Evolutionary conservation across 2,888 invertebrate genomes (phyloP), one percentile per base, ranked within the genome.

Genomic region (Sceliomorpha sp.): DNA sequence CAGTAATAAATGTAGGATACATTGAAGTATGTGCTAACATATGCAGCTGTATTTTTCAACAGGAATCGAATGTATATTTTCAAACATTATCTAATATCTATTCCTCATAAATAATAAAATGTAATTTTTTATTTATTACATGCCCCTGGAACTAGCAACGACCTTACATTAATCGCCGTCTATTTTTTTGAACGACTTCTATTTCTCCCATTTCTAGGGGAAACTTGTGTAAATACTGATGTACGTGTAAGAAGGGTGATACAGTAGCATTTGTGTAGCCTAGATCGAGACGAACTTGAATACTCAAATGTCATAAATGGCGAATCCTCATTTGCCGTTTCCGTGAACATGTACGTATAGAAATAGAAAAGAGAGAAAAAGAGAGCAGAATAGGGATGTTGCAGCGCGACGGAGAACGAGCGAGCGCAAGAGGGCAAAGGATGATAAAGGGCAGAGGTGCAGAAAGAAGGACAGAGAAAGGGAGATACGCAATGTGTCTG

Each of bases 241-340:
- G 48, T 12, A 42, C 37, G 39, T 14, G 51, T 10, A 64, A 55
- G 56, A 34, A 59, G 55, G 63, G 48, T 44, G 31, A 58, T 45
- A 47, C 37, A 34, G 58, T 10, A 32, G 31, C 44, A 37, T 77
- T 76, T 78, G 78, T 75, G 72, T 83, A 83, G 84, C 86, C 85
- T 84, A 85, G 82, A 87, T 87, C 87, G 79, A 78, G 81, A 82
- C 82, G 76, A 82, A 85, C 81, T 83, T 84, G 84, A 85, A 83
- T 86, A 77, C 83, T 85, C 78, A 80, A 84, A 86, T 81, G 85
- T 83, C 83, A 84, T 86, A 81, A 83, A 84, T 81, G 83, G 82
- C 76, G 77, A 85, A 85, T 85, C 81, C 84, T 87, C 86, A 84
- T 85, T 86, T 84, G 82, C 82, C 70, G 67, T 73, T 64, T 64